Conservation (phyloP, 1,140 invertebrate species). For the Wasmannia auropunctata region DNA sequence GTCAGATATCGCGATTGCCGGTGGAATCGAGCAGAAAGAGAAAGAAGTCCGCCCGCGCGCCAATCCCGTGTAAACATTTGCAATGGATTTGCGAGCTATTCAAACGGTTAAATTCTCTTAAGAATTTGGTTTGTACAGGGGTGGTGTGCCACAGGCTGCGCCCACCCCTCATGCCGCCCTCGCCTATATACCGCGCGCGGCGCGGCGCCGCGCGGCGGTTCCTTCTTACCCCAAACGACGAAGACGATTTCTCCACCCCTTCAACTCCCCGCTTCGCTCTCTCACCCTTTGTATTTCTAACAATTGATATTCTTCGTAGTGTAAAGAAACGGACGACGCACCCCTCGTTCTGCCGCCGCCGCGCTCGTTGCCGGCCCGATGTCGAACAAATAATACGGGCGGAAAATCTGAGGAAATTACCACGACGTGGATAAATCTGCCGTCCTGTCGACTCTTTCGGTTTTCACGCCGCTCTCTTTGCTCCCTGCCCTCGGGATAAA, state of each 20-base stretch:
- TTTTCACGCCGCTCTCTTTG: conserved; percentile 55
- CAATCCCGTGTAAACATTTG: conserved; percentile 86
- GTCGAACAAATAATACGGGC: conserved; percentile 84
- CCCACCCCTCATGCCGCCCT: conserved; percentile 61
- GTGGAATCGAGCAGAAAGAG: conserved; percentile 50
- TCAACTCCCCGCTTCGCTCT: conserved; percentile 69
- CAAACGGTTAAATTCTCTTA: conserved; percentile 86
- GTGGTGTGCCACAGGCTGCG: conserved; percentile 77
- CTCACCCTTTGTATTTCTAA: conserved; percentile 85
- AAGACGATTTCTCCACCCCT: conserved; percentile 55
- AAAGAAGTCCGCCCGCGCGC: conserved; percentile 70
- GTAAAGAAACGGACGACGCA: conserved; percentile 83
- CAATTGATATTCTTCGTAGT: conserved; percentile 86
- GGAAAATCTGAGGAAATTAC: conserved; percentile 82
- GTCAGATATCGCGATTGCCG: conserved; percentile 58
- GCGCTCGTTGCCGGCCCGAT: conserved; percentile 68
- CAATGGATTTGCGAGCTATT: conserved; percentile 86
- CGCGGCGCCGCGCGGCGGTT: conserved; percentile 45
- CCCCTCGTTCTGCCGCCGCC: conserved; percentile 38
- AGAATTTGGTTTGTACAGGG: conserved; percentile 85
- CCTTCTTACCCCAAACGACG: conserved; percentile 71
- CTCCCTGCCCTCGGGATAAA: conserved; percentile 43
- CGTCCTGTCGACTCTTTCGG: conserved; percentile 57
- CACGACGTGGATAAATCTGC: conserved; percentile 69
- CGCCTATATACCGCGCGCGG: conserved; percentile 45